These are phyloP conservation scores for Leptosomus discolor DNA, from an alignment of 2,113 vertebrate species.

Conservation along the genomic window DNA sequence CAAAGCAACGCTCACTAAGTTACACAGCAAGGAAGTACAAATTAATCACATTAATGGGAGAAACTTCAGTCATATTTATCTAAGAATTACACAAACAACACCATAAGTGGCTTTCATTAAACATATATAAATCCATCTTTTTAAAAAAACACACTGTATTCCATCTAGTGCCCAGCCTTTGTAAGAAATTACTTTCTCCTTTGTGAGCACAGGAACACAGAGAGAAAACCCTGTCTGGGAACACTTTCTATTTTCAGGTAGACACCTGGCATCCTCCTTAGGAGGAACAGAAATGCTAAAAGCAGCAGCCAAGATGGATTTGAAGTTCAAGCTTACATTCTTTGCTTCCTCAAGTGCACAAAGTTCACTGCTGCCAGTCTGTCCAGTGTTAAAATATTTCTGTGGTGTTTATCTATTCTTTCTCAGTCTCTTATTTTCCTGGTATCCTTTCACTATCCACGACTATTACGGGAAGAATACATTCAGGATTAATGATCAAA, in stretches of 20 bases:
- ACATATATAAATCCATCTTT: background rate
- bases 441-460: background rate
- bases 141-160: background rate
- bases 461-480: background rate
- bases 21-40: background rate
- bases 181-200: background rate
- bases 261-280: constrained; percentile 17
- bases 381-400: background rate
- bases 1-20: background rate
- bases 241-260: constrained; percentile 1
- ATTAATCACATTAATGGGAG: background rate
- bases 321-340: background rate
- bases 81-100: background rate
- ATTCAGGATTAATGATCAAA: background rate
- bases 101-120: background rate
- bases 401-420: background rate
- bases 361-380: background rate
- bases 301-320: background rate
- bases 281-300: background rate
- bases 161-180: background rate
- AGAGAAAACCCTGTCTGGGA: background rate
- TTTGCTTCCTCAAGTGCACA: background rate
- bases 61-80: background rate
- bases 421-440: background rate
- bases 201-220: background rate